Evolutionary conservation across 2,888 invertebrate species (phyloP), one percentile per base, ranked within the genome.

Genomic region (Nymphalis polychloros): DNA sequence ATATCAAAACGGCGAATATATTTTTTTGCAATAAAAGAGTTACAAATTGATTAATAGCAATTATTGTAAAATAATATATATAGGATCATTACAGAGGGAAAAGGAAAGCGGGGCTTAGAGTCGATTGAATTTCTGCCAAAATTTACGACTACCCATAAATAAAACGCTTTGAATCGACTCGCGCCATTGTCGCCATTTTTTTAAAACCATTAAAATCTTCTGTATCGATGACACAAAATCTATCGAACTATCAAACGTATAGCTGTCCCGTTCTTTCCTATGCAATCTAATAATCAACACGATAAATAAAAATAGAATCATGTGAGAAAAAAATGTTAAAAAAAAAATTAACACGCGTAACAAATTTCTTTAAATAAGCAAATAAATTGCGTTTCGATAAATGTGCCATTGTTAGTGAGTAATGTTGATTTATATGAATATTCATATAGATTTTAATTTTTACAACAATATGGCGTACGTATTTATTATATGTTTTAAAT

Each of bases 401-500:
- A 90, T 85, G 85, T 76, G 78, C 79, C 71, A 88, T 90, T 90
- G 90, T 91, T 87, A 84, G 68, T 68, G 68, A 80, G 79, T 85
- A 85, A 88, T 87, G 80, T 86, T 91, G 92, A 92, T 90, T 92
- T 92, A 92, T 91, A 91, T 92, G 92, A 92, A 92, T 92, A 92
- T 92, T 91, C 91, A 91, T 89, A 85, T 83, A 80, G 78, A 76
- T 80, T 80, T 85, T 84, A 84, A 81, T 85, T 84, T 84, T 79
- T 79, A 66, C 47, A 52, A 64, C 80, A 76, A 80, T 79, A 79
- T 50, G 49, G 55, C 69, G 27, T 57, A 17, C 57, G n/a, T 57
- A 57, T 63, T 59, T 65, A 67, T 71, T 69, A 65, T 72, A 69
- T 59, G 59, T 53, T 63, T 66, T 61, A 68, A 72, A 70, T 70